Evolutionary conservation across 2,797 vertebrate species (phyloP), one percentile per base, ranked within the genome.

Genomic region (Lateolabrax maculatus): DNA sequence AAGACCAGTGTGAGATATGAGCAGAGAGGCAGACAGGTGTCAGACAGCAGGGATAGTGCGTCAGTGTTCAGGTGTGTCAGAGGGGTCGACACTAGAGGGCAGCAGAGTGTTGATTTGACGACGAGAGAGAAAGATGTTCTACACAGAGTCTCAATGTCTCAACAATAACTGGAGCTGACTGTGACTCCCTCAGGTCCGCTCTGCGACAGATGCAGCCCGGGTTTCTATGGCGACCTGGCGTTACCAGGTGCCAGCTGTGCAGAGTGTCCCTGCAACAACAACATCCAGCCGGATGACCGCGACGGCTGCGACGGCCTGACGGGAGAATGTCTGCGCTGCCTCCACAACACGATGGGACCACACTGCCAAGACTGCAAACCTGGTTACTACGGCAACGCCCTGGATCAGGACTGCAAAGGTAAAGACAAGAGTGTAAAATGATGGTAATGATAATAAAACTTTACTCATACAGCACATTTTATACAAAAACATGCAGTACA

Each of bases 311-410:
- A 96, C 89, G 52, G 31, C 2, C 56, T 91, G 52, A 98, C 95
- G 0, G 97, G 97, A 3, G 86, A 95, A 65, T 97, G 97, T 85
- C 92, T 95, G 58, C 95, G 71, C 83, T 97, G 97, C 88, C 93
- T 97, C 48, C 83, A 96, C 90, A 94, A 97, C 89, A 98, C 97
- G 0, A 84, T 89, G 0, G 97, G 97, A 37, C 43, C 86, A 9
- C 86, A 63, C 56, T 99, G 97, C 86, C 94, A 97, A 73, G 87
- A 89, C 88, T 98, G 98, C 89, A 96, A 89, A 88, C 95, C 94
- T 0, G 97, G 97, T 21, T 96, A 96, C 88, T 96, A 96, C 57
- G 97, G 97, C 70, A 96, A 96, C 1, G 96, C 97, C 5, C 46
- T 95, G 29, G 53, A 77, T 72, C 96, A 95, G 75, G 94, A 94